Evolutionary conservation across 2,113 vertebrate species (phyloP).

Genomic region (Sceloporus tristichus): DNA sequence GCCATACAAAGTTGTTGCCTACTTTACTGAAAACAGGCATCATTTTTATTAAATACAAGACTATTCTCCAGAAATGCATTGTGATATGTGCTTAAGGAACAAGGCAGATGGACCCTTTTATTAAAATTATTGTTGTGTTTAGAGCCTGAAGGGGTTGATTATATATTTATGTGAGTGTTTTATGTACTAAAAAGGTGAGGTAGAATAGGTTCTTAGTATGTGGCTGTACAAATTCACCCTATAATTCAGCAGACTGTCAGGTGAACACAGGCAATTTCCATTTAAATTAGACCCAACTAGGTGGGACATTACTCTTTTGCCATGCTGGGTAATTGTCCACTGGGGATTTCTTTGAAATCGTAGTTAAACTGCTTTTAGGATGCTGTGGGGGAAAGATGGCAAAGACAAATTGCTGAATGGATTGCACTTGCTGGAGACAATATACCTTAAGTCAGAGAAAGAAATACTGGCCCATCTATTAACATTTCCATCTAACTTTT

Average conservation of each 20-base stretch:
- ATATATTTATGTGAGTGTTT: constrained; percentile 56
- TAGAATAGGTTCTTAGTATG: constrained; percentile 46
- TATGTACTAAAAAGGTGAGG: constrained; percentile 40
- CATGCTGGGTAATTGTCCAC: constrained; percentile 58
- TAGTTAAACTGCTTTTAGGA: constrained; percentile 52
- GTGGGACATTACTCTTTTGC: constrained; percentile 51
- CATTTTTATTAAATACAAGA: not conserved
- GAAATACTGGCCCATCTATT: constrained; percentile 1
- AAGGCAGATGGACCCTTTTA: constrained; percentile 14
- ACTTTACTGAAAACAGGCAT: not conserved
- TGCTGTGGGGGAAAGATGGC: not conserved
- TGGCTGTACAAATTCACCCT: constrained; percentile 53
- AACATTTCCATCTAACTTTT: not conserved
- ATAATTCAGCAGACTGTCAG: constrained; percentile 59
- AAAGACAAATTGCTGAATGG: constrained; percentile 44
- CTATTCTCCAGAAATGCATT: not conserved
- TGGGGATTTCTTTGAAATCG: constrained; percentile 42
- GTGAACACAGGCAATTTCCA: constrained; percentile 68
- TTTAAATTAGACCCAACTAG: constrained; percentile 59
- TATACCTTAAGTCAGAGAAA: constrained; percentile 1
- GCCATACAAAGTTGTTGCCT: not conserved
- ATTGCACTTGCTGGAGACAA: constrained; percentile 30
- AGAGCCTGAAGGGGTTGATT: constrained; percentile 16
- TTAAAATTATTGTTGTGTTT: not conserved
- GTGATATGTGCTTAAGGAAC: constrained; percentile 7